A percentile compares a stretch with the other conserved stretches of the same genome.
These are phyloP conservation scores for Frieseomelitta varia DNA, from an alignment of 1,140 invertebrate genomes.

Conservation along the genomic window DNA sequence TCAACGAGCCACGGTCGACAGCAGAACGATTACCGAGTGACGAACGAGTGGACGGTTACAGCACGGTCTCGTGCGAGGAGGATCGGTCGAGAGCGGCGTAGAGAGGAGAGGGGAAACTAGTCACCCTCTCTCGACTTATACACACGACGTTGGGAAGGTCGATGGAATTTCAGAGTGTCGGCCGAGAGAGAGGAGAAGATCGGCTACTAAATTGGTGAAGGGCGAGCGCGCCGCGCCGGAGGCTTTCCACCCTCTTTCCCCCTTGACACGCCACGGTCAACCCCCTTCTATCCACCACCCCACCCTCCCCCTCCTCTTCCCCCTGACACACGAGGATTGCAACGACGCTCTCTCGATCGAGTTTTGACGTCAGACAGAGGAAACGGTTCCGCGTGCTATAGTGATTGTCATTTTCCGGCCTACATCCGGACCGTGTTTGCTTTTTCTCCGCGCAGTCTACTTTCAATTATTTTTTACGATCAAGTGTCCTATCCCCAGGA, in stretches of 20 bases:
- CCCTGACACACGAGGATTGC: slow-evolving; percentile 14
- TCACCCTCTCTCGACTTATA: slow-evolving; percentile 55
- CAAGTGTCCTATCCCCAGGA: slow-evolving; percentile 65
- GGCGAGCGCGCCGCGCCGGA: slow-evolving; percentile 44
- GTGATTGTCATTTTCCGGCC: slow-evolving; percentile 81
- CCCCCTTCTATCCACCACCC: neutral
- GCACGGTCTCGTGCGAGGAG: slow-evolving; percentile 18
- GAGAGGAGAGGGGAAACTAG: neutral
- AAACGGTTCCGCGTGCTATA: slow-evolving; percentile 66
- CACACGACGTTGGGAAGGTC: slow-evolving; percentile 44
- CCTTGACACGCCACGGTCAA: slow-evolving; percentile 1
- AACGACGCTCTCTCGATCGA: slow-evolving; percentile 34
- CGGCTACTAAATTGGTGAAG: slow-evolving; percentile 62
- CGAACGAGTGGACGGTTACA: slow-evolving; percentile 35
- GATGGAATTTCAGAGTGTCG: slow-evolving; percentile 55
- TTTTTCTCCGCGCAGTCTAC: slow-evolving; percentile 72
- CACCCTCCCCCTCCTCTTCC: too few species aligned
- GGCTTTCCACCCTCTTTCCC: slow-evolving; percentile 27
- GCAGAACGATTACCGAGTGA: slow-evolving; percentile 55
- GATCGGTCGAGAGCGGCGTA: neutral
- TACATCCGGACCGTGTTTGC: slow-evolving; percentile 70
- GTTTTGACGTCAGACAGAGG: slow-evolving; percentile 76
- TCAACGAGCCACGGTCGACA: slow-evolving; percentile 47
- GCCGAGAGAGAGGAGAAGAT: slow-evolving; percentile 56
- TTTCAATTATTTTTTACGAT: slow-evolving; percentile 78